Percentiles rank a stretch among this genome's conserved stretches.
Evolutionary conservation across 2,888 invertebrate species (phyloP).

Genomic region (Heliconius erato): DNA sequence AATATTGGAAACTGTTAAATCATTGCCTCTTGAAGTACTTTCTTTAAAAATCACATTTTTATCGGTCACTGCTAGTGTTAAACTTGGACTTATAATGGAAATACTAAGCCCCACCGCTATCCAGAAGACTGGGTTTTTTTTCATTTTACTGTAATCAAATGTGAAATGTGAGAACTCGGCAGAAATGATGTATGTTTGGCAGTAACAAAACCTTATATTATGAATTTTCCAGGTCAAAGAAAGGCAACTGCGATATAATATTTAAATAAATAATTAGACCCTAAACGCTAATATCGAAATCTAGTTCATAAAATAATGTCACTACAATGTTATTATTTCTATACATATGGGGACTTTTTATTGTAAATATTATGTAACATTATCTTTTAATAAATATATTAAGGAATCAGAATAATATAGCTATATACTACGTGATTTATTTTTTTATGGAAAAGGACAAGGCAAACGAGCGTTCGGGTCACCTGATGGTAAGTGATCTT

Average conservation of each 20-base stretch:
- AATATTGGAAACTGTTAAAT: conserved; percentile 59
- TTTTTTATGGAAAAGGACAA: too few relatives aligned
- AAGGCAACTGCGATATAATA: conserved; percentile 64
- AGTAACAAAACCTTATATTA: conserved; percentile 66
- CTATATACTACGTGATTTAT: too few relatives aligned
- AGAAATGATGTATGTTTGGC: conserved; percentile 42
- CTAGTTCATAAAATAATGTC: conserved; percentile 24
- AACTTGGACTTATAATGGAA: conserved; percentile 58
- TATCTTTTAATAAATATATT: too few relatives aligned
- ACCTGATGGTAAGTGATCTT: too few relatives aligned
- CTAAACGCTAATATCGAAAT: conserved; percentile 16
- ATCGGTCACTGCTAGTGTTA: conserved; percentile 40
- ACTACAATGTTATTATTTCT: not conserved
- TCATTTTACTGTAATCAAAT: conserved; percentile 74
- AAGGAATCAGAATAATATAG: too few relatives aligned
- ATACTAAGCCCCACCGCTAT: conserved; percentile 62
- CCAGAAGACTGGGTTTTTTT: conserved; percentile 59
- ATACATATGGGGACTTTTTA: not conserved
- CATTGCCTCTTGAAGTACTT: conserved; percentile 62
- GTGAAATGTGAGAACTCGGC: conserved; percentile 51
- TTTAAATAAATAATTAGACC: conserved; percentile 59
- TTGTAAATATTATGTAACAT: too few relatives aligned
- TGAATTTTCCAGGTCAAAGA: conserved; percentile 71
- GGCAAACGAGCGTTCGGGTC: too few relatives aligned
- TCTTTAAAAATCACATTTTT: conserved; percentile 56